A percentile compares a stretch with the other conserved stretches of the same genome.
phyloP scores from a whole-genome alignment of 2,888 invertebrate species.

The Hybos culiciformis region DNA sequence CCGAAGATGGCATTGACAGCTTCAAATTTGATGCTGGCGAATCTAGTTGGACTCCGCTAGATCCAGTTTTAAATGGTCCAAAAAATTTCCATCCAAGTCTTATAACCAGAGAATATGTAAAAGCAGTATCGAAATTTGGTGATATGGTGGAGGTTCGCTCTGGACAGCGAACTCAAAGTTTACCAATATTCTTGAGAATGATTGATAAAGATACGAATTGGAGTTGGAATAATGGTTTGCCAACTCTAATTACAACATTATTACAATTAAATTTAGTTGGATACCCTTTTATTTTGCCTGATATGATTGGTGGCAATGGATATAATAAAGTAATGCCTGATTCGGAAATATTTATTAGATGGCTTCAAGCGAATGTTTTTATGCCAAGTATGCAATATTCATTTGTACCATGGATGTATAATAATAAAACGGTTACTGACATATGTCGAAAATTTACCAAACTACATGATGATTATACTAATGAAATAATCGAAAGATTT shows the following conservation, averaged over 20 bases:
- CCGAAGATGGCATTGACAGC: slow-evolving; percentile 50
- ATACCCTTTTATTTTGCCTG: slow-evolving; percentile 56
- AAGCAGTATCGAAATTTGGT: slow-evolving; percentile 41
- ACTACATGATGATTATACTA: slow-evolving; percentile 48
- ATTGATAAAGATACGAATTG: slow-evolving; percentile 56
- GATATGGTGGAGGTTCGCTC: slow-evolving; percentile 51
- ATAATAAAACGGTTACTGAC: slow-evolving; percentile 42
- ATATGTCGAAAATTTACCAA: slow-evolving; percentile 50
- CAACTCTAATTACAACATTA: slow-evolving; percentile 48
- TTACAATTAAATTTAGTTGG: slow-evolving; percentile 36
- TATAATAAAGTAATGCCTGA: slow-evolving; percentile 39
- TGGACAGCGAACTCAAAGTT: slow-evolving; percentile 47
- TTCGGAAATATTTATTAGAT: slow-evolving; percentile 53
- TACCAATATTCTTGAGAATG: slow-evolving; percentile 57
- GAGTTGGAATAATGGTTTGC: slow-evolving; percentile 50
- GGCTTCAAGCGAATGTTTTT: slow-evolving; percentile 61
- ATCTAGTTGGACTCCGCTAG: slow-evolving; percentile 44
- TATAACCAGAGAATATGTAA: slow-evolving; percentile 40
- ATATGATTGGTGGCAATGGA: slow-evolving; percentile 58
- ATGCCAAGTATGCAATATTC: slow-evolving; percentile 70
- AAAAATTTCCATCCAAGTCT: slow-evolving; percentile 32
- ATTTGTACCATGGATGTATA: slow-evolving; percentile 61
- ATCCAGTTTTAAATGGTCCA: slow-evolving; percentile 43
- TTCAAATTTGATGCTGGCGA: slow-evolving; percentile 74
- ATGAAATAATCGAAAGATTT: slow-evolving; percentile 49